Conservation (phyloP, 2,888 invertebrate genomes). For the Idaea biselata region DNA sequence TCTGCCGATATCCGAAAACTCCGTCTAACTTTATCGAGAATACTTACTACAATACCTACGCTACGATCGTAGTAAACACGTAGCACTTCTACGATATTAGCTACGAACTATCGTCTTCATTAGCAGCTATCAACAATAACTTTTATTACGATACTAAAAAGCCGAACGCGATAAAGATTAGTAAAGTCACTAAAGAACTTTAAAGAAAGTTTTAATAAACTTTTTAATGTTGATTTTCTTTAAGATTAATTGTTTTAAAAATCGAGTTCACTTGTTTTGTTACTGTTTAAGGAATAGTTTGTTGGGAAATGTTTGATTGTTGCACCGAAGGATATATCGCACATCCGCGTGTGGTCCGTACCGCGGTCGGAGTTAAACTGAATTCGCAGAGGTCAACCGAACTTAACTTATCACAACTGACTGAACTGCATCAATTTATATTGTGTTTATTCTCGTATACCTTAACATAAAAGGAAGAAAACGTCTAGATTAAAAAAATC, state of each 20-base stretch:
- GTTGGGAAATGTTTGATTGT: not conserved
- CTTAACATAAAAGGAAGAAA: not conserved
- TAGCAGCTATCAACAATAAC: not conserved
- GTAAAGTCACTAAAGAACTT: too few species aligned
- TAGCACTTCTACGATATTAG: not conserved
- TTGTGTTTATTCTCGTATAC: not conserved
- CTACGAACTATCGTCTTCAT: not conserved
- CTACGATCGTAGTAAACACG: not conserved
- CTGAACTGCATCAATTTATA: constrained; percentile 13
- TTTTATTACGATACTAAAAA: not conserved
- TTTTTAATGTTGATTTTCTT: not conserved
- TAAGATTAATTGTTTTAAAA: not conserved
- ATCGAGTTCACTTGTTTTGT: not conserved
- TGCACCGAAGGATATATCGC: constrained; percentile 4
- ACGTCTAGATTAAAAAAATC: not conserved
- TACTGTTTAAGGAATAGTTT: not conserved
- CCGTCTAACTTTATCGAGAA: not conserved
- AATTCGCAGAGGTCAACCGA: constrained; percentile 24
- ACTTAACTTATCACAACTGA: constrained; percentile 16
- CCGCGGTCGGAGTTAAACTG: constrained; percentile 37
- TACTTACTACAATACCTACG: not conserved
- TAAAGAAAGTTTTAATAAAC: too few species aligned
- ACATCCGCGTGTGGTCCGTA: constrained; percentile 28
- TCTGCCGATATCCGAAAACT: not conserved
- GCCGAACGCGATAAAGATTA: too few species aligned